Percentiles rank a stretch among this genome's conserved stretches.
These are phyloP conservation scores for Rotaria socialis DNA, from an alignment of 2,888 invertebrate genomes.

Conservation along the genomic window DNA sequence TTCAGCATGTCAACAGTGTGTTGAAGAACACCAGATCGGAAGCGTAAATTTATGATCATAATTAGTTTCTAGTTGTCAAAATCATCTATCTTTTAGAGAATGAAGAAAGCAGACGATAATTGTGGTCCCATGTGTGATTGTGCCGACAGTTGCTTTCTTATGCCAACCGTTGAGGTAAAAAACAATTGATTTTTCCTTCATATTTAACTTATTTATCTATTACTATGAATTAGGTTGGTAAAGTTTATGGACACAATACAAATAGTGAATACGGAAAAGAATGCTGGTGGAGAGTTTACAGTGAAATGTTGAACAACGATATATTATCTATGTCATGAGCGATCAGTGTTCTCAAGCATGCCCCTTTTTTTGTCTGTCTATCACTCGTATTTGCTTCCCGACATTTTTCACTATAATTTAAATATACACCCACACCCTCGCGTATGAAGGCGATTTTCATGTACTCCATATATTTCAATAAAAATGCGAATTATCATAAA, in stretches of 20 bases:
- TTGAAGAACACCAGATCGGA: not conserved
- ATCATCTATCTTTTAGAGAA: not conserved
- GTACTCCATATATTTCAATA: not conserved
- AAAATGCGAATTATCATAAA: not conserved
- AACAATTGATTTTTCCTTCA: no score
- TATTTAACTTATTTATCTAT: not conserved
- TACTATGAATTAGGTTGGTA: not conserved
- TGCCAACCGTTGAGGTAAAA: not conserved
- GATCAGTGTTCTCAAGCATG: not conserved
- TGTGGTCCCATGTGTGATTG: conserved; percentile 36
- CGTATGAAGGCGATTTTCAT: not conserved
- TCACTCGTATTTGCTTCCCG: not conserved
- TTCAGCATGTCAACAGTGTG: not conserved
- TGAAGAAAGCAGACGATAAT: not conserved
- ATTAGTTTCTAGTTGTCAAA: not conserved
- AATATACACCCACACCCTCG: no score
- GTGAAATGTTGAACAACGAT: not conserved
- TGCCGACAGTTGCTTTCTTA: not conserved
- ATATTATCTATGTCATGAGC: not conserved
- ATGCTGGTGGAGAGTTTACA: not conserved
- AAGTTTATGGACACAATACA: not conserved
- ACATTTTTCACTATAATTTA: not conserved
- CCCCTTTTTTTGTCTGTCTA: not conserved
- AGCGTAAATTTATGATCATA: not conserved
- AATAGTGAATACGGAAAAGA: not conserved